phyloP scores from a whole-genome alignment of 2,113 vertebrate species.

The Saccopteryx leptura region DNA sequence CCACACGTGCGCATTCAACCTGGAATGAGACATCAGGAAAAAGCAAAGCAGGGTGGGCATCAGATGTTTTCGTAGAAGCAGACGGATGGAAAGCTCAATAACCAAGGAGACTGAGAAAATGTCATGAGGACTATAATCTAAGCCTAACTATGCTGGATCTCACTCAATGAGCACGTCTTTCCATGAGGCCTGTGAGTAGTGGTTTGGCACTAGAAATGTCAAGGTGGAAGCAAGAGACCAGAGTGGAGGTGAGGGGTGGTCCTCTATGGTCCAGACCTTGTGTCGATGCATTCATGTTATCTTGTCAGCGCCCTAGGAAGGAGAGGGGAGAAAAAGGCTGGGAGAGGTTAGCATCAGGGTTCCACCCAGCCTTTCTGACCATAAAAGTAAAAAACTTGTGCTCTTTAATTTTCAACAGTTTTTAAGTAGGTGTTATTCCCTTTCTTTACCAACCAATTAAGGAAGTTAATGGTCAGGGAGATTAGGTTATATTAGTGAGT shows the following conservation, averaged over 20 bases:
- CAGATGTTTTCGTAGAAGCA: background rate
- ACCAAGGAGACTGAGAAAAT: background rate
- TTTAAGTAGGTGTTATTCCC: background rate
- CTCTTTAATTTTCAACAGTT: background rate
- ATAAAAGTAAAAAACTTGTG: background rate
- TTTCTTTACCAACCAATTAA: background rate
- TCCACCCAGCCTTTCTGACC: background rate
- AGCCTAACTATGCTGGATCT: background rate
- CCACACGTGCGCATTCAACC: fast-evolving
- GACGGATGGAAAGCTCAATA: background rate
- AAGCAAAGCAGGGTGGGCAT: too few relatives aligned
- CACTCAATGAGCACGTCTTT: background rate
- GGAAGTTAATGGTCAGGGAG: background rate
- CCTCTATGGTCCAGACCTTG: background rate
- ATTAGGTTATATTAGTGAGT: background rate
- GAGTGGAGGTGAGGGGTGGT: background rate
- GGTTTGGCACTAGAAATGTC: background rate
- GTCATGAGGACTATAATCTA: background rate
- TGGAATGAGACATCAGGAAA: background rate
- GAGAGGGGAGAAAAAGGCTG: background rate
- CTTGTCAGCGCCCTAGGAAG: background rate
- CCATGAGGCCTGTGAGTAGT: background rate
- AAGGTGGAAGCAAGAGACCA: background rate
- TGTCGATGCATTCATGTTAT: fast-evolving
- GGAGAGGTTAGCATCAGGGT: fast-evolving